phyloP scores from a whole-genome alignment of 2,113 vertebrate genomes.

The Helogale parvula region DNA sequence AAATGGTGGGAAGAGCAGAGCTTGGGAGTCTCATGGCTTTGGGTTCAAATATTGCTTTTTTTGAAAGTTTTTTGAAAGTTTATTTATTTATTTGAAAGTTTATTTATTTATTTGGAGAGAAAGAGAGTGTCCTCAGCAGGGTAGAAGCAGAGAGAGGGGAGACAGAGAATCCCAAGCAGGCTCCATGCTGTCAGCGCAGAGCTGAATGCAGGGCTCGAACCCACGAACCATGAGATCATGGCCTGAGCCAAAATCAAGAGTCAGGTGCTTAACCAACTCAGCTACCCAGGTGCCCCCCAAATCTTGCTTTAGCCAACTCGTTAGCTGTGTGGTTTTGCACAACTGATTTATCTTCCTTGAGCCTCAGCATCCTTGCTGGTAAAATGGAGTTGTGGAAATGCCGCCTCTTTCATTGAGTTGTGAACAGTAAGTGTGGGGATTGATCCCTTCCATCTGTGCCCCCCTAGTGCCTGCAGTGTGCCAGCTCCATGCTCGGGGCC shows the following conservation, averaged over 20 bases:
- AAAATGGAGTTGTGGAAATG: neutral
- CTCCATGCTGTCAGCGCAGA: no score
- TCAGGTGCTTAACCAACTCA: no score
- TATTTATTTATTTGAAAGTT: no score
- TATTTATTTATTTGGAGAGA: no score
- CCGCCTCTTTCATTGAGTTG: neutral
- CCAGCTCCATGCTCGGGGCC: no score
- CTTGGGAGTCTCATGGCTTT: neutral
- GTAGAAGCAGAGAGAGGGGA: no score
- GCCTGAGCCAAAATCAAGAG: no score
- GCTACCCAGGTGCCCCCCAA: neutral
- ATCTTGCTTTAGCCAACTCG: neutral
- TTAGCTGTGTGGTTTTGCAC: neutral
- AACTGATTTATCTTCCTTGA: neutral
- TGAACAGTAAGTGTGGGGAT: neutral
- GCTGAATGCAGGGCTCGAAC: no score
- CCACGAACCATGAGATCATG: no score
- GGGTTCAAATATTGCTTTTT: neutral
- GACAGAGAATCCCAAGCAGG: no score
- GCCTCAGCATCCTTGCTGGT: neutral
- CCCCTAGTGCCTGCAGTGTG: accelerated
- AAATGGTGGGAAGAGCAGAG: neutral
- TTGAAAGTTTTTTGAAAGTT: no score
- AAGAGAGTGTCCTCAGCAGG: no score
- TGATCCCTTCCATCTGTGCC: neutral